Evolutionary conservation across 1,140 invertebrate genomes (phyloP).

Genomic region (Manduca sexta): DNA sequence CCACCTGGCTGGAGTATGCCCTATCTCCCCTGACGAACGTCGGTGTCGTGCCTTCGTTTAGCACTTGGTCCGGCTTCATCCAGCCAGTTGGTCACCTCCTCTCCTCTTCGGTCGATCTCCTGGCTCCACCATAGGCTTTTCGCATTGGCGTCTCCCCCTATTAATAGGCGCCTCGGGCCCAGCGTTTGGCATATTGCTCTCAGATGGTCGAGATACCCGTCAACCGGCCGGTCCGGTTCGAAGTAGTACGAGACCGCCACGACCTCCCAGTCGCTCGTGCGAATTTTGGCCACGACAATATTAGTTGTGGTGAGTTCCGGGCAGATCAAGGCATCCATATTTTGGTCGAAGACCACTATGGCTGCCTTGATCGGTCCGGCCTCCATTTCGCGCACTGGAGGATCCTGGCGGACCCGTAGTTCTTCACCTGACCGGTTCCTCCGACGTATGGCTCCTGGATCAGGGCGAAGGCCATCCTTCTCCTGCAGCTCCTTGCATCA

Average conservation of each 20-base stretch:
- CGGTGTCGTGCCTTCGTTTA: slow-evolving; percentile 17
- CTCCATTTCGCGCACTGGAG: neutral
- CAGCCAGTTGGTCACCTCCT: no score
- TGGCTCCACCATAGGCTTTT: slow-evolving; percentile 23
- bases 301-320: no score
- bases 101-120: neutral
- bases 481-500: neutral
- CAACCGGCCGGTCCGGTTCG: no score
- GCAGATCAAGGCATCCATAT: no score
- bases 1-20: neutral
- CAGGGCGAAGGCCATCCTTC: neutral
- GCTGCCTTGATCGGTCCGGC: no score
- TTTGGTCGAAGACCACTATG: no score
- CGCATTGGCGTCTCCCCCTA: slow-evolving; percentile 23
- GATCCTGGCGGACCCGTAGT: neutral
- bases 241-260: no score
- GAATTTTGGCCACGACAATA: no score
- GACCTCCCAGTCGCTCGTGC: no score
- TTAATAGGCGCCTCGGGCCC: neutral
- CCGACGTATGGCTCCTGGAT: slow-evolving; percentile 7
- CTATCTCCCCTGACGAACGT: slow-evolving; percentile 19
- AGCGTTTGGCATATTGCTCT: neutral
- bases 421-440: neutral
- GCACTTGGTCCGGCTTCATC: no score
- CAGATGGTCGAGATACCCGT: no score